A percentile compares a stretch with the other conserved stretches of the same genome.
Evolutionary conservation across 2,113 vertebrate species (phyloP).

Genomic region (Ahaetulla prasina): DNA sequence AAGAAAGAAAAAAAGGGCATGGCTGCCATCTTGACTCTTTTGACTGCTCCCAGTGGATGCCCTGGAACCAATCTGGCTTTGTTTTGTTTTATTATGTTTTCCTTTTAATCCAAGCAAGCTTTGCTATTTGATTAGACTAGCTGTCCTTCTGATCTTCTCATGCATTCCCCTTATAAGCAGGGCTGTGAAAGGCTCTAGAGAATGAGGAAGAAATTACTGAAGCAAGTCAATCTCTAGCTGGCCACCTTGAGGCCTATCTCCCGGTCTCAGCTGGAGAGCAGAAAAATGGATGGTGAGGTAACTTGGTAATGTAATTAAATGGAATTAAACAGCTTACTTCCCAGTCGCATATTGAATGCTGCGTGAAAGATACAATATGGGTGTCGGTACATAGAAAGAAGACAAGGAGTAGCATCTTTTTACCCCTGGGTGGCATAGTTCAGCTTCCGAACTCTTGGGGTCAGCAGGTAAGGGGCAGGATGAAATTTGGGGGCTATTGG

Average conservation of each 20-base stretch:
- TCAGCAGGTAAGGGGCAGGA: not conserved
- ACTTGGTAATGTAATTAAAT: not conserved
- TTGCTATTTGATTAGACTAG: constrained; percentile 46
- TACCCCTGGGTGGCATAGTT: not conserved
- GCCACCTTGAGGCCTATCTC: not conserved
- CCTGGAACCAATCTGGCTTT: not conserved
- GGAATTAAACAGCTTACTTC: not conserved
- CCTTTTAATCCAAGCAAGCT: constrained; percentile 39
- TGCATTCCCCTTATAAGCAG: not conserved
- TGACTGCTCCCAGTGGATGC: not conserved
- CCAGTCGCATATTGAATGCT: not conserved
- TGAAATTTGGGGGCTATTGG: not conserved
- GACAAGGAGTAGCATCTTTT: not conserved
- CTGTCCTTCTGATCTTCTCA: constrained; percentile 23
- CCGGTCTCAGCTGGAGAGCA: not conserved
- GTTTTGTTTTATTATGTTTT: not conserved
- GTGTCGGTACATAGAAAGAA: not conserved
- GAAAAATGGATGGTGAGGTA: not conserved
- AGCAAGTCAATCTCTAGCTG: not conserved
- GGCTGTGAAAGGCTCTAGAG: not conserved
- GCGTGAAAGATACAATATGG: not conserved
- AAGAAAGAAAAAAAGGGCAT: no score
- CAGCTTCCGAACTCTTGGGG: not conserved
- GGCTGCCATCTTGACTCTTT: not conserved
- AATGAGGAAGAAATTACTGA: not conserved